A percentile compares a stretch with the other conserved stretches of the same genome.
These are phyloP conservation scores for Emydoidea blandingii DNA, from an alignment of 2,797 vertebrate genomes.

Conservation along the genomic window DNA sequence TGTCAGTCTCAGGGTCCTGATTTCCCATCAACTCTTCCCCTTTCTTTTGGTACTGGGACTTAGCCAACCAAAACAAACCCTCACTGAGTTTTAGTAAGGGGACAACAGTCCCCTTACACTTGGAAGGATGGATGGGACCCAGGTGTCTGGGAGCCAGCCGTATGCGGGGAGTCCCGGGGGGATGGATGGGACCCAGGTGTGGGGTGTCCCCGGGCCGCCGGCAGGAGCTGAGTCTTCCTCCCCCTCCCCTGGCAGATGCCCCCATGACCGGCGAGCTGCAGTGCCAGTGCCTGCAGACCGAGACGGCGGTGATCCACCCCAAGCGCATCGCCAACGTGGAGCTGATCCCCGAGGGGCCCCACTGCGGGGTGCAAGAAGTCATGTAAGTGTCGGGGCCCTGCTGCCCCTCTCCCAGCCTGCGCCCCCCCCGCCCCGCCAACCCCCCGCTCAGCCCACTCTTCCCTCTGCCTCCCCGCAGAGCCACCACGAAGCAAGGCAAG, in stretches of 20 bases:
- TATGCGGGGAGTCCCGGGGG: too few relatives aligned
- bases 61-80: too few relatives aligned
- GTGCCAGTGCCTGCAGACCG: conserved; percentile 65
- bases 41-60: too few relatives aligned
- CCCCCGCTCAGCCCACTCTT: background rate
- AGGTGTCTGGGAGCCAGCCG: too few relatives aligned
- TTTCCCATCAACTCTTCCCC: too few relatives aligned
- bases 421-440: background rate
- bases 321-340: conserved; percentile 28
- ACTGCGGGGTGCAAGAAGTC: conserved; percentile 47
- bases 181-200: too few relatives aligned
- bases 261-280: conserved; percentile 63
- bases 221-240: background rate
- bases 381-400: conserved; percentile 67
- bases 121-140: too few relatives aligned
- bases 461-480: background rate
- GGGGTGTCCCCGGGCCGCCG: too few relatives aligned
- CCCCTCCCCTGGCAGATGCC: background rate
- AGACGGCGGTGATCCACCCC: fast-evolving
- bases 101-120: too few relatives aligned
- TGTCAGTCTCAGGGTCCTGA: too few relatives aligned
- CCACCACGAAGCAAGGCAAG: background rate
- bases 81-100: too few relatives aligned
- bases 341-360: background rate
- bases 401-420: background rate